These are phyloP conservation scores for Chelon auratus DNA, from an alignment of 2,797 vertebrate species.

Conservation along the genomic window DNA sequence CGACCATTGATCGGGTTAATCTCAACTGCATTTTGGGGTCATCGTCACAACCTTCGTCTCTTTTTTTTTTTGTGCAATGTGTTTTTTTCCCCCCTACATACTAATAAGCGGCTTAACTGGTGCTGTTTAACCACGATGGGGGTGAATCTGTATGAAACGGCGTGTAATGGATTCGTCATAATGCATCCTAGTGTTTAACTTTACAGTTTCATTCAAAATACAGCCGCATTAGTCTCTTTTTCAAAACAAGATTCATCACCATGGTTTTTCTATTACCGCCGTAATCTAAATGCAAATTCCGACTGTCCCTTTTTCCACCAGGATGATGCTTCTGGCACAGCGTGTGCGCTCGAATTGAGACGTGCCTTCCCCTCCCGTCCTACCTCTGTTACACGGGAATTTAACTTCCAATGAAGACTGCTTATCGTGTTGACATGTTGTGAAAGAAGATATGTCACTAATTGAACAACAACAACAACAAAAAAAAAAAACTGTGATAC, in stretches of 20 bases:
- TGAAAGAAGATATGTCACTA: conserved; percentile 42
- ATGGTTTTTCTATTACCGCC: conserved; percentile 86
- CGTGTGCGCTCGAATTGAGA: conserved; percentile 72
- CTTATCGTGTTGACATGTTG: conserved; percentile 63
- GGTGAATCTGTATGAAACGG: no score
- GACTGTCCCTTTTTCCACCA: conserved; percentile 76
- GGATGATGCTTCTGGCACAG: conserved; percentile 79
- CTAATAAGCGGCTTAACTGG: no score
- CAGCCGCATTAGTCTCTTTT: conserved; percentile 81
- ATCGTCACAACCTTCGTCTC: no score
- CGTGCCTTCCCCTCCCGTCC: conserved; percentile 53
- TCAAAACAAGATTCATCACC: conserved; percentile 79
- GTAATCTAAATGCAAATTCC: conserved; percentile 91
- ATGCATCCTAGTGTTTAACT: conserved; percentile 74
- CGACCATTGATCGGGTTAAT: no score
- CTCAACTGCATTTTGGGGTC: no score
- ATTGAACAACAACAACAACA: conserved; percentile 38
- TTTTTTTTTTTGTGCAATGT: neutral
- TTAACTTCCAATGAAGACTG: conserved; percentile 65
- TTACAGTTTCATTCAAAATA: conserved; percentile 79
- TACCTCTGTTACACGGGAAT: conserved; percentile 60
- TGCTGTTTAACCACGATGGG: no score
- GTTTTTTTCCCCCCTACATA: neutral
- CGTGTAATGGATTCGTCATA: conserved; percentile 45
- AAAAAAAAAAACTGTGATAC: conserved; percentile 25